Base-by-base conservation (phyloP, 2,797 vertebrate genomes). In the Megaceryle alcyon region DNA sequence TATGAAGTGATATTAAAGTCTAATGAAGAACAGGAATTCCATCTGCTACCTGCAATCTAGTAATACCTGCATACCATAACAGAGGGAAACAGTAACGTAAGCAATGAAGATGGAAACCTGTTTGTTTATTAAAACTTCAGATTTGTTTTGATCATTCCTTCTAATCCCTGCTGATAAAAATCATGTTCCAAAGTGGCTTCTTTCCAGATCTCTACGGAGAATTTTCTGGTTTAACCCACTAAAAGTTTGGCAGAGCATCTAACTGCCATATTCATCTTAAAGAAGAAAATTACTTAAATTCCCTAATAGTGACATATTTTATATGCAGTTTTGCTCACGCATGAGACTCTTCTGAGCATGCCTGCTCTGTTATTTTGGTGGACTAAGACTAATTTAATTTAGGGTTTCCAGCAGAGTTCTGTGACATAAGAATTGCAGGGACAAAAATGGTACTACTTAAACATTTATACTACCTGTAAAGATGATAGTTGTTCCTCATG, bases 1-100 rank as follows among this genome's bases (percentile, higher is more conserved):
- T 65, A 94, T 88, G 90, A 96, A 94, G 63, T 48, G 43, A 59
- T 92, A 95, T 93, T 96, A 86, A 91, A 94, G 17, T 82, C 91
- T 94, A 71, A 94, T 89, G 81, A 89, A 73, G 69, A 87, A 57
- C 51, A 93, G 54, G 75, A 71, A 92, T 43, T 29, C 71, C 92
- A 96, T 70, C 91, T 93, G 94, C 82, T 91, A 92, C 79, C 70
- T 92, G 73, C 66, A 93, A 33, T 49, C 66, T 64, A 59, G 29
- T 53, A 71, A 86, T 73, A 77, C 68, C 66, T 91, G 28, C 23
- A 12, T 37, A 66, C 44, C 28, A 5, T 78, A 53, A 54, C 71
- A 65, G 29, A 80, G 11, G 44, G 22, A 82, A 90, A 83, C 4
- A 37, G 25, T 23, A 66, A 79, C 5, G 5, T 12, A 68, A 87